Conservation (phyloP, 35 echinoderm and acorn worm species). For the Acanthaster planci region DNA sequence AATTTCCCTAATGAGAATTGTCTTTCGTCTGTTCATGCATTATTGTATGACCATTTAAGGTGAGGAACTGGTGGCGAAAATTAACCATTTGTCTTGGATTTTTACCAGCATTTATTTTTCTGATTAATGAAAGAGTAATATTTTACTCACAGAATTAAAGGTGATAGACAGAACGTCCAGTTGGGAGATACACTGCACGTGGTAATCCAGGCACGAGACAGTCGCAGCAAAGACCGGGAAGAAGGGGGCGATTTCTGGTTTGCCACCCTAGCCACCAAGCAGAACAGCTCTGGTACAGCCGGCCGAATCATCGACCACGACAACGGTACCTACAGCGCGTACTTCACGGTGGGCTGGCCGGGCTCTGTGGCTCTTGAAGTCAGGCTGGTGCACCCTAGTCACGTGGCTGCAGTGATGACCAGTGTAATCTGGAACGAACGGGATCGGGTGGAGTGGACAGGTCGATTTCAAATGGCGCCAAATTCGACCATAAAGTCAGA, state of each 20-base stretch:
- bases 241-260: conserved; percentile 38
- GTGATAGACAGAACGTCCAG: neutral
- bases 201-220: conserved; percentile 17
- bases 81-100: neutral
- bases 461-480: neutral
- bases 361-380: conserved; percentile 22
- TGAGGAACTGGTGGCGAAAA: neutral
- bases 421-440: conserved; percentile 9
- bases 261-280: neutral
- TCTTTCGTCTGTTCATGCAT: neutral
- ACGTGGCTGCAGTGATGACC: conserved; percentile 15
- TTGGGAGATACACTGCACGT: conserved; percentile 28
- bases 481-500: neutral
- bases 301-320: conserved; percentile 45
- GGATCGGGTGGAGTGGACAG: conserved; percentile 12
- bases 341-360: conserved; percentile 54
- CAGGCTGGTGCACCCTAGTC: conserved; percentile 55
- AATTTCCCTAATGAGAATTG: neutral
- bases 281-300: conserved; percentile 21
- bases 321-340: conserved; percentile 71
- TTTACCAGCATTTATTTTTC: neutral
- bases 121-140: neutral
- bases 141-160: neutral
- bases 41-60: neutral
- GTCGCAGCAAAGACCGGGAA: neutral